A percentile compares a stretch with the other conserved stretches of the same genome.
These are phyloP conservation scores for Melopsittacus undulatus DNA, from an alignment of 2,797 vertebrate genomes.

Conservation along the genomic window DNA sequence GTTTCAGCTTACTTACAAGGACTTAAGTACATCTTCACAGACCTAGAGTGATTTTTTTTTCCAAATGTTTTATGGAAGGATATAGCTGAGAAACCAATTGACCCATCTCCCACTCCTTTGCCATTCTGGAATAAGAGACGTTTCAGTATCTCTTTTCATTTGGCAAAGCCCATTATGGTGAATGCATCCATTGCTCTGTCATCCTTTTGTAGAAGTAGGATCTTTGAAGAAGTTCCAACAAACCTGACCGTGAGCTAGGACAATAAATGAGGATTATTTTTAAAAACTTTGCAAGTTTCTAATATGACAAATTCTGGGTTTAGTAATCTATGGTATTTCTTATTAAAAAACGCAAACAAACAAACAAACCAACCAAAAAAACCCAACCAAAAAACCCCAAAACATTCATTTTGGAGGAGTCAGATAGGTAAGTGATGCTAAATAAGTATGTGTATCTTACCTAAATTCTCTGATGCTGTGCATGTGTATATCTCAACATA, in stretches of 20 bases:
- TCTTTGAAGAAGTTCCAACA: neutral
- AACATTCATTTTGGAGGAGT: neutral
- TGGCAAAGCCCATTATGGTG: neutral
- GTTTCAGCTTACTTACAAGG: neutral
- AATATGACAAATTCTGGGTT: neutral
- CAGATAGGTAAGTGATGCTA: neutral
- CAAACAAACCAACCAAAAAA: neutral
- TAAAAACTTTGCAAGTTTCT: neutral
- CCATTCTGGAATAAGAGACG: neutral
- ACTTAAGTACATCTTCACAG: constrained; percentile 7
- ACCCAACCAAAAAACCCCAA: neutral
- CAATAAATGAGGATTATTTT: neutral
- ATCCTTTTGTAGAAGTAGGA: neutral
- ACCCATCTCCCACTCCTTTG: neutral
- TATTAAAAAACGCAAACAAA: neutral
- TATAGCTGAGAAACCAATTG: constrained; percentile 1
- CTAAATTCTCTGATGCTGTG: neutral
- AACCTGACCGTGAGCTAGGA: neutral
- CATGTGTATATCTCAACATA: neutral
- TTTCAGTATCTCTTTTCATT: constrained; percentile 2
- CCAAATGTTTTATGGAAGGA: neutral
- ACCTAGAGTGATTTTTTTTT: neutral
- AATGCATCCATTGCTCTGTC: neutral
- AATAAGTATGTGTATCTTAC: neutral
- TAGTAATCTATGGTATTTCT: neutral